Evolutionary conservation across 2,113 vertebrate species (phyloP).

Genomic region (Felis chaus): DNA sequence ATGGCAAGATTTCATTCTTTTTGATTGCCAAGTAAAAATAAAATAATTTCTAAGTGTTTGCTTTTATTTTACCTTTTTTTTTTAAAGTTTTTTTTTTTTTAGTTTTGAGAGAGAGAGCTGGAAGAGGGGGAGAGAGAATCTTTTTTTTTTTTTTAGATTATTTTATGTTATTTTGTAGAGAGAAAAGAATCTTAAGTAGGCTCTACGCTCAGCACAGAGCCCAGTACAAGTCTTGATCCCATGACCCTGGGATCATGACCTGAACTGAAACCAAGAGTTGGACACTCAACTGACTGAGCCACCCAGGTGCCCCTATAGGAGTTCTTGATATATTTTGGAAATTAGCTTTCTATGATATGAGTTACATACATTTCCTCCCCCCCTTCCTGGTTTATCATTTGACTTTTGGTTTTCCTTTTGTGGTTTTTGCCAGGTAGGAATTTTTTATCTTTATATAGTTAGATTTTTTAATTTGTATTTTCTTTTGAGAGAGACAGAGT

Average conservation of each 20-base stretch:
- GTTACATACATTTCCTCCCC: background rate
- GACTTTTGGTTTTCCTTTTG: conserved; percentile 25
- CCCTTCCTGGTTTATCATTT: background rate
- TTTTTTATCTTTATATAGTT: background rate
- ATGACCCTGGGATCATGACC: background rate
- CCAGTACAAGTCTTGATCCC: no score
- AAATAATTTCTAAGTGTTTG: background rate
- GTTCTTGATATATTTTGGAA: background rate
- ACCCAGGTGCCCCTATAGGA: background rate
- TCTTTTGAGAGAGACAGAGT: no score
- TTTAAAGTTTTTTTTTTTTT: no score
- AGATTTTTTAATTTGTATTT: no score
- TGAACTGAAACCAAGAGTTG: background rate
- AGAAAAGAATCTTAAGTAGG: no score
- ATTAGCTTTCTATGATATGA: background rate
- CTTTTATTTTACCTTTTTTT: conserved; percentile 21
- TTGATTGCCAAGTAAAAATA: no score
- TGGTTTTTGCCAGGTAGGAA: background rate
- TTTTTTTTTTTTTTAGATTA: no score
- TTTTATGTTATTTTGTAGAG: no score
- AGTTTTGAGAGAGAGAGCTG: no score
- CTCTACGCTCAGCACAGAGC: no score
- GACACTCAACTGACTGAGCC: background rate
- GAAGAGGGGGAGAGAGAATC: no score
- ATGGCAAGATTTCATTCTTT: no score